These are phyloP conservation scores for Chloropsis hardwickii DNA, from an alignment of 2,113 vertebrate species.

Conservation along the genomic window DNA sequence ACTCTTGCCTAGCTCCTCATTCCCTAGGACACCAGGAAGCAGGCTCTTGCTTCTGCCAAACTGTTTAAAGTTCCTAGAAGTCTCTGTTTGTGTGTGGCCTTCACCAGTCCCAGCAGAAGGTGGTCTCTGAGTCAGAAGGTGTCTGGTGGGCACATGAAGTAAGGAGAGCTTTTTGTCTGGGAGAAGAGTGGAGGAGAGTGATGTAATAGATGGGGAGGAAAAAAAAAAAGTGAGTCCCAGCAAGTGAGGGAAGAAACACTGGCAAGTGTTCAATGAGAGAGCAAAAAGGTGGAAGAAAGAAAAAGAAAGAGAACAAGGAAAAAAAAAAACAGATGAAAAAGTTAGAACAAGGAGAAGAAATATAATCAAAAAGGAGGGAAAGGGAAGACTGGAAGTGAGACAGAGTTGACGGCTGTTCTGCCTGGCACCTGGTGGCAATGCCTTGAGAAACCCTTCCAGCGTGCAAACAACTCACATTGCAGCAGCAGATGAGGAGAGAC, in stretches of 20 bases:
- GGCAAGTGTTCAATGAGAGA: background rate
- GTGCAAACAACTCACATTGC: background rate
- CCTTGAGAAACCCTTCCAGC: background rate
- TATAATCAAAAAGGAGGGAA: background rate
- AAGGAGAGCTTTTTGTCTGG: constrained; percentile 7
- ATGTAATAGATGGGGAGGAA: constrained; percentile 13
- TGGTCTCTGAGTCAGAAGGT: background rate
- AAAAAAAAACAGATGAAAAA: background rate
- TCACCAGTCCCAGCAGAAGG: background rate
- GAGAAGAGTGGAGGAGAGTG: background rate
- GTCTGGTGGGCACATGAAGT: background rate
- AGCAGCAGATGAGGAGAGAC: constrained; percentile 32
- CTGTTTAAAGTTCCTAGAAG: background rate
- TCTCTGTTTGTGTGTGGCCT: background rate
- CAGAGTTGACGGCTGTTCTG: background rate
- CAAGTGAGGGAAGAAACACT: background rate
- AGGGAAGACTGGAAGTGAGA: background rate
- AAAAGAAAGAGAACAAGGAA: background rate
- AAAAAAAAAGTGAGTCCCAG: constrained; percentile 7
- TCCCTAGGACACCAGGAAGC: background rate
- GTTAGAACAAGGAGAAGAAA: background rate
- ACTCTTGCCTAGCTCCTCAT: background rate
- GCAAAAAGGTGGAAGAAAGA: background rate
- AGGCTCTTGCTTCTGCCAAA: background rate
- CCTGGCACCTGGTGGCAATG: background rate